phyloP scores from a whole-genome alignment of 2,797 vertebrate species.

The Amblyopsis hoosieri region DNA sequence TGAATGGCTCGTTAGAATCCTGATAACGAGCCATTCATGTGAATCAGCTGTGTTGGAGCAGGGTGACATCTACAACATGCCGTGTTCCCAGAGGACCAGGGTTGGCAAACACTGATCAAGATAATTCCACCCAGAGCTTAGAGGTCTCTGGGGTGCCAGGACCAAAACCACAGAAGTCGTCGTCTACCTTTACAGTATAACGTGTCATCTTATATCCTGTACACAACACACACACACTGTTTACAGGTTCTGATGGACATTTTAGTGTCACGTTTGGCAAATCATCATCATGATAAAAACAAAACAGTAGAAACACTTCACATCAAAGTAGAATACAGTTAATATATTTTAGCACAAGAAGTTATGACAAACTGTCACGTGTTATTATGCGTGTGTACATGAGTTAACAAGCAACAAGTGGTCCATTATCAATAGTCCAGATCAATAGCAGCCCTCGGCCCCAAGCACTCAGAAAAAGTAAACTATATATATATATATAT shows the following conservation, averaged over 20 bases:
- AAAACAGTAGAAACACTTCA: constrained; percentile 69
- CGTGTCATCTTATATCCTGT: neutral
- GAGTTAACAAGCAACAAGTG: constrained; percentile 82
- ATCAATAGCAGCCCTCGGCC: constrained; percentile 18
- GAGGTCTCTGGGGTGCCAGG: too few species aligned
- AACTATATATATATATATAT: constrained; percentile 18
- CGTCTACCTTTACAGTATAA: constrained; percentile 3
- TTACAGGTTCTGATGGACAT: constrained; percentile 32
- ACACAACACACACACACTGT: neutral
- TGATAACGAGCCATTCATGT: too few species aligned
- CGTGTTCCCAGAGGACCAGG: too few species aligned
- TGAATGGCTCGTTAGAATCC: too few species aligned
- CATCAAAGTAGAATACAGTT: constrained; percentile 75
- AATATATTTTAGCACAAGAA: constrained; percentile 70
- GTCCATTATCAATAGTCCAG: constrained; percentile 76
- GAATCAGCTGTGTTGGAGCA: too few species aligned
- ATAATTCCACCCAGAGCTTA: too few species aligned
- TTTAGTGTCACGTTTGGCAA: constrained; percentile 71
- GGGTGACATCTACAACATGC: too few species aligned
- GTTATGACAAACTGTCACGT: constrained; percentile 59
- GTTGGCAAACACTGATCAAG: too few species aligned
- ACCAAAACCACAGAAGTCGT: constrained; percentile 16
- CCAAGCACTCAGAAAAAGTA: too few species aligned
- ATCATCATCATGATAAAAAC: constrained; percentile 59
- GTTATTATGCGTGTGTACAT: constrained; percentile 50